Evolutionary conservation across 1,140 invertebrate species (phyloP).

Genomic region (Aphidius gifuensis): DNA sequence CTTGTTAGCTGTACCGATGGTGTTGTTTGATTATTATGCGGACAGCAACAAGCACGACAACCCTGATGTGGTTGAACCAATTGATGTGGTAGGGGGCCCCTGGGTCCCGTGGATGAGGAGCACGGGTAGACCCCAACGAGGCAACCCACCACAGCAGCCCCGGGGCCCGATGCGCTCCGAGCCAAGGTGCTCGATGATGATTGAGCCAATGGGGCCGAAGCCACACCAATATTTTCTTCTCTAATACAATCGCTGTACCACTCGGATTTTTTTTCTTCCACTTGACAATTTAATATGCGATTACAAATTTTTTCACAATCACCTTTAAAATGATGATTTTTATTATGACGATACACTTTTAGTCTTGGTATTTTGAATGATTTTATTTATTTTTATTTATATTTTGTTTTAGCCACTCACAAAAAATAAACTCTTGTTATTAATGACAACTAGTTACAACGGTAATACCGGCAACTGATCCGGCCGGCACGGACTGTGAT

Average conservation of each 20-base stretch:
- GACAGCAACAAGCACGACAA: conserved; percentile 50
- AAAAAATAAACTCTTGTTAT: not conserved
- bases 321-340: no score
- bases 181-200: conserved; percentile 43
- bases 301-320: no score
- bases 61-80: conserved; percentile 37
- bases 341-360: no score
- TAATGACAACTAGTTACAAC: not conserved
- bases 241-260: conserved; percentile 48
- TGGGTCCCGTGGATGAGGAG: conserved; percentile 54
- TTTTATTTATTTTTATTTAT: not conserved
- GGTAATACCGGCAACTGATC: not conserved
- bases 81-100: conserved; percentile 50
- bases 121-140: conserved; percentile 59
- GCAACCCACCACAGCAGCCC: conserved; percentile 56
- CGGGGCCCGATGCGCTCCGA: conserved; percentile 50
- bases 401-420: no score
- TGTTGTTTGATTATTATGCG: conserved; percentile 39
- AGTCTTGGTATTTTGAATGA: no score
- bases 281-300: conserved; percentile 3
- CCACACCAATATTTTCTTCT: conserved; percentile 48
- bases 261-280: conserved; percentile 33
- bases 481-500: not conserved
- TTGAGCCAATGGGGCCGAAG: conserved; percentile 29
- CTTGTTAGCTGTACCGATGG: conserved; percentile 49